Evolutionary conservation across 2,888 invertebrate species (phyloP).

Genomic region (Zeuzera pyrina): DNA sequence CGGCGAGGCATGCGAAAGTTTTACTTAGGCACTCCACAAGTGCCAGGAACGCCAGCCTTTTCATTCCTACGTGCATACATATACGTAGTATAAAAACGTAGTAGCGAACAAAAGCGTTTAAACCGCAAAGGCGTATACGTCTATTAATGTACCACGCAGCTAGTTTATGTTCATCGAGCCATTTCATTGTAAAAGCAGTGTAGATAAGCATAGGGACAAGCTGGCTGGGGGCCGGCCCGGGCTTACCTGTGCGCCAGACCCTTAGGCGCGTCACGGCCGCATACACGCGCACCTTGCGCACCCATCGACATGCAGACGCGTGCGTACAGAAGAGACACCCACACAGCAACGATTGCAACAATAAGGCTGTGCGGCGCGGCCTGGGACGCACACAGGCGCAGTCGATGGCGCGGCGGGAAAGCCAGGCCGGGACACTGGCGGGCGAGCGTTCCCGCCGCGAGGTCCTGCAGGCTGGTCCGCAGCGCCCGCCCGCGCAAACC

Average conservation of each 20-base stretch:
- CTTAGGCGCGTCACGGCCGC: slow-evolving; percentile 52
- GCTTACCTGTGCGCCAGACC: slow-evolving; percentile 62
- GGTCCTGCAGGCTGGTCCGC: slow-evolving; percentile 39
- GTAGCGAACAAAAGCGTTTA: not conserved
- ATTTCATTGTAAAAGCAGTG: slow-evolving; percentile 57
- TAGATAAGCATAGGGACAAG: slow-evolving; percentile 56
- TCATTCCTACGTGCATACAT: not conserved
- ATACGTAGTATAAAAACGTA: not conserved
- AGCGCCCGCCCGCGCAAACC: slow-evolving; percentile 51
- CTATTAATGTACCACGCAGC: slow-evolving; percentile 48
- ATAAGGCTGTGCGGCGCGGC: slow-evolving; percentile 24
- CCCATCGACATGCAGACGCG: slow-evolving; percentile 17
- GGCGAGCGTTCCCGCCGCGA: slow-evolving; percentile 64
- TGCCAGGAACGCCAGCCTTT: slow-evolving; percentile 23
- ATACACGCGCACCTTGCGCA: slow-evolving; percentile 22
- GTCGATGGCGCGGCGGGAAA: slow-evolving; percentile 22
- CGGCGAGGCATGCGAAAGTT: slow-evolving; percentile 30
- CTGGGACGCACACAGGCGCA: slow-evolving; percentile 12
- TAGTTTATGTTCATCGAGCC: slow-evolving; percentile 53
- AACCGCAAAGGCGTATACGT: slow-evolving; percentile 22
- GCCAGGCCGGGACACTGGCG: slow-evolving; percentile 51
- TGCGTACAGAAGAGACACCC: slow-evolving; percentile 11
- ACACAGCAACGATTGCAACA: slow-evolving; percentile 23
- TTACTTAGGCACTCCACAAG: slow-evolving; percentile 20
- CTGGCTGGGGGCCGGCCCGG: slow-evolving; percentile 56